phyloP scores from a whole-genome alignment of 2,888 invertebrate species.

The Abrostola tripartita region DNA sequence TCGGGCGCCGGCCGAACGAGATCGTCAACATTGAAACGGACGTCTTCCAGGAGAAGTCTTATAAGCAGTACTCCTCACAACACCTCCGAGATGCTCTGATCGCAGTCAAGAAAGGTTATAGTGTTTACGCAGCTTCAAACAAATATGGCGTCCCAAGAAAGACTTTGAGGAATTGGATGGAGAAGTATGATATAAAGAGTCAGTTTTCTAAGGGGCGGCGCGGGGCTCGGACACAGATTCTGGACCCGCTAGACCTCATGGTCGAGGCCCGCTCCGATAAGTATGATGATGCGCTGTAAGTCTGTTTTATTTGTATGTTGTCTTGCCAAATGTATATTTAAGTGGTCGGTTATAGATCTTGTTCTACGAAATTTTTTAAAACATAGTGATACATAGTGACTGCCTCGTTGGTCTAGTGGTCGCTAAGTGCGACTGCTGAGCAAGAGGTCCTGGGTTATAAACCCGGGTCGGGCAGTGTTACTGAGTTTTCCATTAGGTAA shows the following conservation, averaged over 20 bases:
- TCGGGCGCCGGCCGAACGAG: constrained; percentile 80
- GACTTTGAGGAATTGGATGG: constrained; percentile 88
- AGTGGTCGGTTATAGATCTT: constrained; percentile 18
- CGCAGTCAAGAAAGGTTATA: constrained; percentile 86
- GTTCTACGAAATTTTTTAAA: not conserved
- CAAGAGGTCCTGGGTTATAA: no score
- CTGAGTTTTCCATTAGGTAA: no score
- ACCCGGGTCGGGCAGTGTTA: no score
- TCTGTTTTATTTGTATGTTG: constrained; percentile 10
- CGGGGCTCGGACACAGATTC: constrained; percentile 75
- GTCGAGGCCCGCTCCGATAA: constrained; percentile 72
- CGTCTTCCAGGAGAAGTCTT: constrained; percentile 85
- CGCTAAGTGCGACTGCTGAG: no score
- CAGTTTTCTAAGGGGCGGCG: constrained; percentile 86
- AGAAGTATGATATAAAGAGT: constrained; percentile 87
- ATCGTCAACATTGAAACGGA: constrained; percentile 85
- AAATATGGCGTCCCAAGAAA: constrained; percentile 88
- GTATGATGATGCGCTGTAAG: constrained; percentile 64
- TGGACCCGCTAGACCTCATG: constrained; percentile 81
- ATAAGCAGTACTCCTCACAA: constrained; percentile 86
- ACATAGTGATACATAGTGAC: no score
- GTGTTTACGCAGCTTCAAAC: constrained; percentile 88
- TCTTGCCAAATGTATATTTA: constrained; percentile 44
- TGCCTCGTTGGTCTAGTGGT: no score
- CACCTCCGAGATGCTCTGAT: constrained; percentile 84